Percentiles rank a stretch among this genome's conserved stretches.
Evolutionary conservation across 2,113 vertebrate genomes (phyloP).

Genomic region (Spea bombifrons): DNA sequence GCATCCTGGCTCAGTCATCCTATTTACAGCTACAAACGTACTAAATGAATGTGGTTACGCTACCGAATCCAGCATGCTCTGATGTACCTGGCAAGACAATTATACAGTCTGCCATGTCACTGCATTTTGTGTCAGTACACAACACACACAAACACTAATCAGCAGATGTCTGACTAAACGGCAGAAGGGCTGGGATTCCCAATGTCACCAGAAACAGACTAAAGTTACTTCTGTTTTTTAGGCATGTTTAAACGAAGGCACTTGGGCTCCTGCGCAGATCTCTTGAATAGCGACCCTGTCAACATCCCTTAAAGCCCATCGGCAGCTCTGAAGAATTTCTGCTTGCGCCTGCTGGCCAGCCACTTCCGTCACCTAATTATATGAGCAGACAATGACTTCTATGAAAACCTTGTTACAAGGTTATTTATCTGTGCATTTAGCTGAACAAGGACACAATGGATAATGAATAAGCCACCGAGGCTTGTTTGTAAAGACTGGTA

Average conservation of each 20-base stretch:
- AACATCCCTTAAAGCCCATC: neutral
- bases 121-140: neutral
- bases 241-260: too few relatives aligned
- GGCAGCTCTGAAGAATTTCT: neutral
- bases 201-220: too few relatives aligned
- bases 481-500: neutral
- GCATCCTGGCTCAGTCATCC: too few relatives aligned
- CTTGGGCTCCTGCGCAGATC: too few relatives aligned
- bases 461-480: constrained; percentile 52
- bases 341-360: neutral
- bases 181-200: too few relatives aligned
- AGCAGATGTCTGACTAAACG: too few relatives aligned
- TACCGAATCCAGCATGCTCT: too few relatives aligned
- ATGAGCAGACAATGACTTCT: neutral
- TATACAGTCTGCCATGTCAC: neutral
- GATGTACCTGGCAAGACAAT: neutral
- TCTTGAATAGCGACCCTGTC: too few relatives aligned
- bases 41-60: too few relatives aligned
- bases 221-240: too few relatives aligned
- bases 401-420: constrained; percentile 2
- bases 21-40: too few relatives aligned
- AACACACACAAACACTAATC: neutral
- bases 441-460: constrained; percentile 34
- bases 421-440: constrained; percentile 46
- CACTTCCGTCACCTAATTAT: neutral